Percentiles rank a stretch among this genome's conserved stretches.
phyloP scores from a whole-genome alignment of 92 coral and sea anemone species.

The Epizoanthus illoricatus region DNA sequence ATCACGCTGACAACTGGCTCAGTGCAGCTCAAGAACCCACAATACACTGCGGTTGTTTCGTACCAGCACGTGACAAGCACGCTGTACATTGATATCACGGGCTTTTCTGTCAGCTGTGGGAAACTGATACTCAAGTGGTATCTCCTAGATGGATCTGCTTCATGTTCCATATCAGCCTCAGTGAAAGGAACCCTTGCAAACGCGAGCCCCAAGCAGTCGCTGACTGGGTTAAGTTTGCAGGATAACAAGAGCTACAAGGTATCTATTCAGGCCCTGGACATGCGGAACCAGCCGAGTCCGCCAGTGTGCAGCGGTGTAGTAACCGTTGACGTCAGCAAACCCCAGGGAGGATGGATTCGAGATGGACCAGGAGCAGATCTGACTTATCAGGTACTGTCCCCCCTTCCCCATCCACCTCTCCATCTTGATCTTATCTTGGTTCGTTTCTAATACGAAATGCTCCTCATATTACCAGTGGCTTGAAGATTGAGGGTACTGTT shows the following conservation, averaged over 20 bases:
- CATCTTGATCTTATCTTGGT: no score
- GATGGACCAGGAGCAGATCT: slow-evolving; percentile 75
- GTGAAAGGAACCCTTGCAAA: slow-evolving; percentile 29
- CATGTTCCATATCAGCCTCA: slow-evolving; percentile 23
- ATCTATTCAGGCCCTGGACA: slow-evolving; percentile 46
- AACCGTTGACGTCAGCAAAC: slow-evolving; percentile 56
- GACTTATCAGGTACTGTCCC: slow-evolving; percentile 51
- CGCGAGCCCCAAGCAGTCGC: slow-evolving; percentile 38
- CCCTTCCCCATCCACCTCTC: no score
- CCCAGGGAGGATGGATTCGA: slow-evolving; percentile 77
- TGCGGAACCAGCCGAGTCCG: slow-evolving; percentile 40
- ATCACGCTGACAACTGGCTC: slow-evolving; percentile 44
- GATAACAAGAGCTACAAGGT: slow-evolving; percentile 51
- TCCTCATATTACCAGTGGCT: no score
- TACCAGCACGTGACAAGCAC: slow-evolving; percentile 44
- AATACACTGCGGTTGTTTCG: slow-evolving; percentile 34
- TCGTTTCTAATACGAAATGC: no score
- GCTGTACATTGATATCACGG: slow-evolving; percentile 40
- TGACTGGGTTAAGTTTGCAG: slow-evolving; percentile 48
- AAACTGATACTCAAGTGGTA: slow-evolving; percentile 44
- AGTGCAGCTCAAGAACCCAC: slow-evolving; percentile 25
- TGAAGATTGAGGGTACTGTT: no score
- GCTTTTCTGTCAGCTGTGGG: slow-evolving; percentile 53
- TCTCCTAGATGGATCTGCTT: slow-evolving; percentile 37
- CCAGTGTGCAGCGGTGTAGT: slow-evolving; percentile 55